Base-by-base conservation (phyloP, 1,140 invertebrate species). In the Philotrypesis tridentata region DNA sequence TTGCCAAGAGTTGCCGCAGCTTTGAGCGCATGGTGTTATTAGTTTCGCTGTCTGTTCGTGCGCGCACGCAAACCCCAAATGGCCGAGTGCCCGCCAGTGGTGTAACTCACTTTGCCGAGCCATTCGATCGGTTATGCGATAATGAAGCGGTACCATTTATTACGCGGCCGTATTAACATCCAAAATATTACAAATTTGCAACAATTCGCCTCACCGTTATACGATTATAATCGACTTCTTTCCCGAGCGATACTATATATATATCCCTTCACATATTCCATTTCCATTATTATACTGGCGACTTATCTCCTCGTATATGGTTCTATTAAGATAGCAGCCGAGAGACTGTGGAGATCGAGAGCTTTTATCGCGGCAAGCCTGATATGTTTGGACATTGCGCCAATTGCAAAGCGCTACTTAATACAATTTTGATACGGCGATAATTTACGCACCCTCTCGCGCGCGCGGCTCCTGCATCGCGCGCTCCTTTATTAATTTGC, bases 21-120 rank as follows among this genome's bases (percentile, higher is more conserved):
- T 21, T 14, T 43, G 7, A 14, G 48, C 48, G 48, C 48, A 37
- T 37, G 83, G 76, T 90, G 85, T 89, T 90, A 90, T 90, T 90
- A 90, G 88, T 89, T 89, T 89, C 86, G 85, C 85, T 84, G 86
- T 84, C 84, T 84, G 82, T 83, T 83, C 80, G 82, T 14, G 74
- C 79, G 82, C 87, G 74, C 79, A 82, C 87, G 87, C 78, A 83
- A 85, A 82, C 78, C 76, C 82, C 33, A 85, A 83, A 85, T 85
- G 70, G 21, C 48, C 48, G 21, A n/a, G 21, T 17, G 21, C 14
- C 0, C 48, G 14, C 17, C 12, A n/a, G 48, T 55, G 82, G 72
- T 80, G 63, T 73, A 71, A 80, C 43, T 80, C 37, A 61, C 60
- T 61, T 71, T 61, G 2, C 70, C 77, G 60, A 76, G 65, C 23